Conservation (phyloP, 1,140 invertebrate genomes). For the Sarcophaga peregrina region DNA sequence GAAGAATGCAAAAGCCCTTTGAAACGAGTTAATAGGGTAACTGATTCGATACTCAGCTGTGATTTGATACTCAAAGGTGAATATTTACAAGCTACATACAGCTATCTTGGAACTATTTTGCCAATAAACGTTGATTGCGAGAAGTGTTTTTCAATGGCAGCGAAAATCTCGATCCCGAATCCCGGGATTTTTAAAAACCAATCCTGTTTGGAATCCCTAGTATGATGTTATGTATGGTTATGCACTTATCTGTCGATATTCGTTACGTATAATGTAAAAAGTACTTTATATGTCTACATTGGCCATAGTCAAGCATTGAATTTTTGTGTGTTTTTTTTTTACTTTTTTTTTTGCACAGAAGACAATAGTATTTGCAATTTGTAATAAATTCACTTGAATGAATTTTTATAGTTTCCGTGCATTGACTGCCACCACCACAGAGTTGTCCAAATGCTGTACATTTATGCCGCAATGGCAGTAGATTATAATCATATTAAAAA, state of each 20-base stretch:
- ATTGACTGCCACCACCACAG: neutral
- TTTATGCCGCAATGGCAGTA: no score
- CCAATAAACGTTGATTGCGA: no score
- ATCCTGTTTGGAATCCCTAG: neutral
- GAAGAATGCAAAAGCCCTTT: no score
- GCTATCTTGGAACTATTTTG: no score
- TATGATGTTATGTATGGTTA: neutral
- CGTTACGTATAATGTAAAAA: neutral
- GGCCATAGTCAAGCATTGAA: neutral
- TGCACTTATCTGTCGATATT: neutral
- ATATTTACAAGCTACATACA: no score
- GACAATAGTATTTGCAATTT: slow-evolving; percentile 25
- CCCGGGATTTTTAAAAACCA: neutral
- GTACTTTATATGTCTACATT: neutral
- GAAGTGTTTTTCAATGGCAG: no score
- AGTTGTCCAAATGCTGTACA: neutral
- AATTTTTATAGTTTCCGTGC: slow-evolving; percentile 24
- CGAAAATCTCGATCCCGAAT: no score
- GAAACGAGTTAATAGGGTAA: no score
- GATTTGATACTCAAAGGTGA: no score
- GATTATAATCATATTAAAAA: no score
- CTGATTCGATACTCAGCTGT: no score
- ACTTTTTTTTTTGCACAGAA: neutral
- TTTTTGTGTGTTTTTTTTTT: neutral
- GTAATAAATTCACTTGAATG: slow-evolving; percentile 25